Evolutionary conservation across 2,888 invertebrate species (phyloP).

Genomic region (Polyommatus iphigenia): DNA sequence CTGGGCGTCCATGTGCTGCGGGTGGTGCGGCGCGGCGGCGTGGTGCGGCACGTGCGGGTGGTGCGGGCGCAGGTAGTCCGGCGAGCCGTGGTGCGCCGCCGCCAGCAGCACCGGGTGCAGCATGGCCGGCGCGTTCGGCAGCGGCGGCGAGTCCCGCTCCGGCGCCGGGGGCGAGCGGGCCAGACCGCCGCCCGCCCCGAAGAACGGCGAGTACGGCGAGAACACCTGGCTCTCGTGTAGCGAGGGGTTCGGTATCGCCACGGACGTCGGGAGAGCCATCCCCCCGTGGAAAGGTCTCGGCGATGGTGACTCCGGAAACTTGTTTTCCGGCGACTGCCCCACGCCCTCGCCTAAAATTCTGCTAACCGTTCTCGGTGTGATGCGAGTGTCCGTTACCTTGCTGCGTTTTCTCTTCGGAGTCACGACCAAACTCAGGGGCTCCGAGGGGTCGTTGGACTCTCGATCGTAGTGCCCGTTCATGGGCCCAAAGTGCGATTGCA

Average conservation of each 20-base stretch:
- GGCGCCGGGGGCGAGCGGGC: conserved; percentile 81
- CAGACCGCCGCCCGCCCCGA: conserved; percentile 82
- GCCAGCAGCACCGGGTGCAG: conserved; percentile 92
- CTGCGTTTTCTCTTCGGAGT: conserved; percentile 98
- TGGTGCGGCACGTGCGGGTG: conserved; percentile 87
- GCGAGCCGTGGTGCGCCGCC: conserved; percentile 90
- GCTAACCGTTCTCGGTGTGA: conserved; percentile 94
- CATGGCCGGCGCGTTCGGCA: conserved; percentile 91
- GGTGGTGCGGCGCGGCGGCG: conserved; percentile 86
- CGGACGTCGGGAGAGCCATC: conserved; percentile 95
- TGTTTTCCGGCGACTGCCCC: conserved; percentile 83
- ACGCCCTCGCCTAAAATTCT: conserved; percentile 90
- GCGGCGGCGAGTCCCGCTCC: conserved; percentile 90
- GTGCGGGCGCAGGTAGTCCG: conserved; percentile 88
- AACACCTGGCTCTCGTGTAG: conserved; percentile 96
- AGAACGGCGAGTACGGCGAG: conserved; percentile 94
- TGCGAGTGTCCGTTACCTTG: conserved; percentile 97
- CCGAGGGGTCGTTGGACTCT: conserved; percentile 91
- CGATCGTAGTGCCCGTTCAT: conserved; percentile 84
- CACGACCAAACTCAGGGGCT: conserved; percentile 96
- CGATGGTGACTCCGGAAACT: conserved; percentile 85
- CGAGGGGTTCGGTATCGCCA: conserved; percentile 97
- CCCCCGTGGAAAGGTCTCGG: conserved; percentile 90
- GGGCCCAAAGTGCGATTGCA: conserved; percentile 83
- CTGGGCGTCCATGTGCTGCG: conserved; percentile 91